Evolutionary conservation across 2,888 invertebrate species (phyloP), one percentile per base, ranked within the genome.

Genomic region (Gortyna flavago): DNA sequence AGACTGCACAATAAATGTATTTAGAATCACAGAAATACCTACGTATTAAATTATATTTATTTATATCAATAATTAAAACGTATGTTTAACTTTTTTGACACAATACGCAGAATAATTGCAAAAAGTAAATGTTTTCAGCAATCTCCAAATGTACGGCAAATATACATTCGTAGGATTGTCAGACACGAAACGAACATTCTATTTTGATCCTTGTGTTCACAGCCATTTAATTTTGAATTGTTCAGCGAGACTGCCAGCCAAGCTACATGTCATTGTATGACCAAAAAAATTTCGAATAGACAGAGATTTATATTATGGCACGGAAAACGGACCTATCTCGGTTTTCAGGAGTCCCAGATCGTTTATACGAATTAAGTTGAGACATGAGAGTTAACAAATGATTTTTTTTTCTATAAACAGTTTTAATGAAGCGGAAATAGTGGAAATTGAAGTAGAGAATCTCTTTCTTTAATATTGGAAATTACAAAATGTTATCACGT

Each of bases 221-320:
- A 69, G 38, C 0, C 25, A 64, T 83, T 82, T n/a, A 77, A 81
- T 77, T 75, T 62, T 54, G 72, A 83, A 80, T 80, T 59, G 70
- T 51, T 73, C 32, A 59, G 32, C n/a, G 8, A 68, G 13, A 16
- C 72, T 3, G 35, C 38, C n/a, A 57, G 72, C n/a, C 44, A 75
- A 66, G 65, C 62, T 74, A 79, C 77, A 77, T 83, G 78, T 85
- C 81, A 85, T 79, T 74, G 81, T 62, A 25, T 35, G 67, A 35
- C 73, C 75, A 77, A 88, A 90, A 88, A 90, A 90, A 87, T 83
- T 75, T 76, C 75, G 71, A 83, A 80, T 83, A 84, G 88, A 85
- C 85, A 69, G 80, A 86, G 89, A 91, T 90, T 88, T 91, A 90
- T 90, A 86, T 87, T 81, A 83, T 83, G 77, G 80, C 81, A 77